phyloP scores from a whole-genome alignment of 2,888 invertebrate species.

The Caenorhabditis virilis region DNA sequence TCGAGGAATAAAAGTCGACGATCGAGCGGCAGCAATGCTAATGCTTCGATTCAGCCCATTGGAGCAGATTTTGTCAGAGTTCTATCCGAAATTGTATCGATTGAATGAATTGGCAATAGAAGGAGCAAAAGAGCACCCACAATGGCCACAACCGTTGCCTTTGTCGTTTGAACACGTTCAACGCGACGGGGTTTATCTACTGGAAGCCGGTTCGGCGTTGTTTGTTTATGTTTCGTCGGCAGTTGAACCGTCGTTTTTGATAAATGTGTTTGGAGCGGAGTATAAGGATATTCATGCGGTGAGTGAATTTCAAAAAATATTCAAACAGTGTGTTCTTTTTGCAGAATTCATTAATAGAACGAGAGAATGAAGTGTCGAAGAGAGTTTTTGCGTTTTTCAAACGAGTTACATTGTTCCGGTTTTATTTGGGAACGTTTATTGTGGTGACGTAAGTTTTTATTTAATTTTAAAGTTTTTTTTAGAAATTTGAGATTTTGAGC shows the following conservation, averaged over 20 bases:
- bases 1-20: slow-evolving; percentile 85
- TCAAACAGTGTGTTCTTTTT: slow-evolving; percentile 1
- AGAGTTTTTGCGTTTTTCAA: slow-evolving; percentile 44
- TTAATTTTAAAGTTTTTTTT: no score
- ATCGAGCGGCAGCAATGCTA: slow-evolving; percentile 89
- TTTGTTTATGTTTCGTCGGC: slow-evolving; percentile 44
- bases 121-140: slow-evolving; percentile 39
- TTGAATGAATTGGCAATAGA: slow-evolving; percentile 74
- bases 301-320: neutral
- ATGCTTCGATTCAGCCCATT: slow-evolving; percentile 87
- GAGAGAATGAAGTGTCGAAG: slow-evolving; percentile 37
- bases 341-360: slow-evolving; percentile 34
- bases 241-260: slow-evolving; percentile 43
- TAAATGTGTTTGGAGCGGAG: slow-evolving; percentile 43
- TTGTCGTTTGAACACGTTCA: slow-evolving; percentile 80
- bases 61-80: slow-evolving; percentile 79
- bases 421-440: slow-evolving; percentile 44
- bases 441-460: slow-evolving; percentile 40
- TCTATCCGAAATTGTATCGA: slow-evolving; percentile 91
- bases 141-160: slow-evolving; percentile 81
- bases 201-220: slow-evolving; percentile 80
- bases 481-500: neutral
- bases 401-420: slow-evolving; percentile 36
- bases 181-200: slow-evolving; percentile 84
- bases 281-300: slow-evolving; percentile 51